A percentile compares a stretch with the other conserved stretches of the same genome.
Conservation (phyloP, 2,888 invertebrate genomes). For the Catocala nupta region DNA sequence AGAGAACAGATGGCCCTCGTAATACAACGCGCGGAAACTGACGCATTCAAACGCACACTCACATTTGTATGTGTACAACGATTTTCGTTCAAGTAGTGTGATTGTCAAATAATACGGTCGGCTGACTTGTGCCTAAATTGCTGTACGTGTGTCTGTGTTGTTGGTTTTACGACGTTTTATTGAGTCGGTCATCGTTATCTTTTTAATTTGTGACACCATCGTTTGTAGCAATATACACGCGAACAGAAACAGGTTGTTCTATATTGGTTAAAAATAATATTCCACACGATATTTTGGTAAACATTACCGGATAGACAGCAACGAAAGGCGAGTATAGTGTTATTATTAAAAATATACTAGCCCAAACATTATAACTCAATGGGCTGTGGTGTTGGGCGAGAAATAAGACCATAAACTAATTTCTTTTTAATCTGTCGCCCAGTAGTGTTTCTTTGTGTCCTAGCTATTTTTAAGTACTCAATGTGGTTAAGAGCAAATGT, state of each 20-base stretch:
- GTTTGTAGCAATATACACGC: conserved; percentile 10
- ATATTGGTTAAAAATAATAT: conserved; percentile 4
- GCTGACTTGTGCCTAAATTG: too few species aligned
- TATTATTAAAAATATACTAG: conserved; percentile 1
- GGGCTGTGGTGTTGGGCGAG: conserved; percentile 43
- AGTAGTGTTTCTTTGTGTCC: conserved; percentile 22
- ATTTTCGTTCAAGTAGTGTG: too few species aligned
- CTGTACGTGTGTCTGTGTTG: too few species aligned
- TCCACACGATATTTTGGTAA: not conserved
- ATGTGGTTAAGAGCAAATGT: conserved; percentile 7
- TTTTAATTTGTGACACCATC: too few species aligned
- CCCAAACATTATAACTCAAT: conserved; percentile 36
- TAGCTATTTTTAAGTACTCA: conserved; percentile 7
- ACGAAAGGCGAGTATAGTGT: conserved; percentile 19
- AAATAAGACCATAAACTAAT: conserved; percentile 20
- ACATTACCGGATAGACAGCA: conserved; percentile 7
- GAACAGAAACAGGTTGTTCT: conserved; percentile 9
- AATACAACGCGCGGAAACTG: too few species aligned
- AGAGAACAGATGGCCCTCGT: too few species aligned
- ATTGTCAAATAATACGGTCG: too few species aligned
- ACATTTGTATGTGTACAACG: too few species aligned
- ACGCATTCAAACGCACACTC: too few species aligned
- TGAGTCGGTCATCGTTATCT: too few species aligned
- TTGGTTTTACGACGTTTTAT: too few species aligned
- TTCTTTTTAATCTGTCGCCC: conserved; percentile 4